A percentile compares a stretch with the other conserved stretches of the same genome.
Conservation (phyloP, 1,140 invertebrate species). For the Octopus sinensis region DNA sequence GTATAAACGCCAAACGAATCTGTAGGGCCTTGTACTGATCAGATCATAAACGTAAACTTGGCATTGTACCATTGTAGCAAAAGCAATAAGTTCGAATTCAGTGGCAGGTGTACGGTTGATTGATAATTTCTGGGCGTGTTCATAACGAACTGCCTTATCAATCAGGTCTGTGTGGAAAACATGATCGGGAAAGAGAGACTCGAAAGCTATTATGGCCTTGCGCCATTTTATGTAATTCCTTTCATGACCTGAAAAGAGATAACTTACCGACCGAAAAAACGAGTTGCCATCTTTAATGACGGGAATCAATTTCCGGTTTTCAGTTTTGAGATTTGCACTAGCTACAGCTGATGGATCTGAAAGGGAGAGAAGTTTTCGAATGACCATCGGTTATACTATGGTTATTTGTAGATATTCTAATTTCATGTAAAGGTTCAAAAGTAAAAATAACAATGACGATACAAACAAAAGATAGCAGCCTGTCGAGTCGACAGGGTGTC, state of each 20-base stretch:
- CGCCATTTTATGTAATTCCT: not conserved
- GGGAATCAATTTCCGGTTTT: not conserved
- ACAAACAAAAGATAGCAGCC: too few species aligned
- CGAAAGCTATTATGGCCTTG: not conserved
- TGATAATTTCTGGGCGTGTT: not conserved
- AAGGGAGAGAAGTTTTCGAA: not conserved
- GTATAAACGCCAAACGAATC: not conserved
- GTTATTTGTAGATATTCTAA: too few species aligned
- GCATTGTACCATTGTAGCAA: not conserved
- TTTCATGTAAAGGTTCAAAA: too few species aligned
- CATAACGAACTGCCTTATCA: not conserved
- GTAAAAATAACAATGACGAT: too few species aligned
- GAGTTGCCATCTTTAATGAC: constrained; percentile 7
- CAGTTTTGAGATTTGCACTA: not conserved
- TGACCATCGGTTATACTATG: too few species aligned
- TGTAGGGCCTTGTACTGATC: not conserved
- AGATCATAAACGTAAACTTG: not conserved
- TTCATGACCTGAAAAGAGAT: not conserved
- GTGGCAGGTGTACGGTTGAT: not conserved
- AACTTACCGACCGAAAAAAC: not conserved
- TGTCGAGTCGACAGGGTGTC: too few species aligned
- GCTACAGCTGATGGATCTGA: not conserved
- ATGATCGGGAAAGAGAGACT: not conserved
- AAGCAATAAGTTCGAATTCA: not conserved
- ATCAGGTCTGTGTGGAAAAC: not conserved